Evolutionary conservation across 2,113 vertebrate species (phyloP).

Genomic region (Lepus europaeus): DNA sequence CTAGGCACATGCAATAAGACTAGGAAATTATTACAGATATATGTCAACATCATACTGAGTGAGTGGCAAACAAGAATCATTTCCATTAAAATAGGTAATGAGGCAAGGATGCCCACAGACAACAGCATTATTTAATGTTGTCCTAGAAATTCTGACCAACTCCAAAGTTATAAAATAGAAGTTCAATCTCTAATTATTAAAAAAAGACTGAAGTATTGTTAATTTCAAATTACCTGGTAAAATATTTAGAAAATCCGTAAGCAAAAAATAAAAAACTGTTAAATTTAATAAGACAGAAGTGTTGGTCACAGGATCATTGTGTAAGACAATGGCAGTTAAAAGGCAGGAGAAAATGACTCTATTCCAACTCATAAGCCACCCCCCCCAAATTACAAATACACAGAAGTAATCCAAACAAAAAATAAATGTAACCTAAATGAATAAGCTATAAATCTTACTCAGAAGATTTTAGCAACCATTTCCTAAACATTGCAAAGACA

Average conservation of each 20-base stretch:
- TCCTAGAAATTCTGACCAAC: background rate
- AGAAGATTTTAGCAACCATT: background rate
- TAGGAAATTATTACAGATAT: background rate
- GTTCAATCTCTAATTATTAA: background rate
- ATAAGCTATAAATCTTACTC: background rate
- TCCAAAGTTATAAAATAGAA: background rate
- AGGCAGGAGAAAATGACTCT: background rate
- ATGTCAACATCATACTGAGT: background rate
- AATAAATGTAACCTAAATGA: background rate
- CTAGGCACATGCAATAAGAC: background rate
- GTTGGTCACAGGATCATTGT: background rate
- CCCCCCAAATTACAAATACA: background rate
- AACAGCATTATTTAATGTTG: background rate
- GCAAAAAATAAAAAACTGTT: constrained; percentile 2
- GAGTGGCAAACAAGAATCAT: background rate
- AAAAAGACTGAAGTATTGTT: background rate
- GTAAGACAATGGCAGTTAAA: background rate
- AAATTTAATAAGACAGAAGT: background rate
- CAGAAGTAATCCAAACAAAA: background rate
- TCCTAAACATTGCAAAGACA: background rate
- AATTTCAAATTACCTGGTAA: background rate
- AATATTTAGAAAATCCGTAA: constrained; percentile 42
- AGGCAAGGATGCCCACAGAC: background rate
- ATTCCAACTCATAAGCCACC: background rate
- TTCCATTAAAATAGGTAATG: constrained; percentile 22